A percentile compares a stretch with the other conserved stretches of the same genome.
These are phyloP conservation scores for Peromyscus melanophrys DNA, from an alignment of 2,797 vertebrate species.

Conservation along the genomic window DNA sequence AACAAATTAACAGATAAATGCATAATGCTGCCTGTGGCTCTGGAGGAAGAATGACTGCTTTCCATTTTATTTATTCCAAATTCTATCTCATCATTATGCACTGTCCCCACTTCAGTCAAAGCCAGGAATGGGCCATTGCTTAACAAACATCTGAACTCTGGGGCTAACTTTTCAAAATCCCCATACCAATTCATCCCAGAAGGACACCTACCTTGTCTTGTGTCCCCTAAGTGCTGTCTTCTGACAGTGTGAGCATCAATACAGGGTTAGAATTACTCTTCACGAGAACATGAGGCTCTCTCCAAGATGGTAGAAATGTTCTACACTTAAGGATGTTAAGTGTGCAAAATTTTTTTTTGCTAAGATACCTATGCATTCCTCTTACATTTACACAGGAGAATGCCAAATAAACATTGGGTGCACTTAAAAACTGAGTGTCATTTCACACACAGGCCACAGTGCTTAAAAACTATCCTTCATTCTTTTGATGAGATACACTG, in stretches of 20 bases:
- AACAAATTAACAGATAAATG: conserved; percentile 56
- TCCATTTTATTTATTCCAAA: conserved; percentile 56
- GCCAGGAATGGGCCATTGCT: conserved; percentile 42
- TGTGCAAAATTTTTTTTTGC: not conserved
- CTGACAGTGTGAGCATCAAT: not conserved
- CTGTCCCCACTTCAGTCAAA: conserved; percentile 67
- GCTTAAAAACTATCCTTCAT: conserved; percentile 17
- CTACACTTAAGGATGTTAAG: not conserved
- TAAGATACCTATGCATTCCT: conserved; percentile 30
- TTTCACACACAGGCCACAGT: not conserved
- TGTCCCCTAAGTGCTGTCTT: conserved; percentile 55
- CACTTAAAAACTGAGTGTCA: not conserved
- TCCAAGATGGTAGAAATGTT: not conserved
- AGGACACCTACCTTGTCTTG: conserved; percentile 68
- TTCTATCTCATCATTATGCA: conserved; percentile 38
- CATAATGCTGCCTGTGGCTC: not conserved
- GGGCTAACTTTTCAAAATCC: conserved; percentile 71
- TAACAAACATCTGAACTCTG: conserved; percentile 69
- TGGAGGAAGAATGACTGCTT: conserved; percentile 32
- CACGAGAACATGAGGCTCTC: not conserved
- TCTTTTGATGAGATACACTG: conserved; percentile 35
- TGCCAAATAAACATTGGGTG: not conserved
- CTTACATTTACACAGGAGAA: conserved; percentile 29
- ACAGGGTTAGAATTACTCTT: not conserved
- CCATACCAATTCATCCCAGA: conserved; percentile 60